Conservation (phyloP, 1,140 invertebrate species). For the Helicoverpa armigera region DNA sequence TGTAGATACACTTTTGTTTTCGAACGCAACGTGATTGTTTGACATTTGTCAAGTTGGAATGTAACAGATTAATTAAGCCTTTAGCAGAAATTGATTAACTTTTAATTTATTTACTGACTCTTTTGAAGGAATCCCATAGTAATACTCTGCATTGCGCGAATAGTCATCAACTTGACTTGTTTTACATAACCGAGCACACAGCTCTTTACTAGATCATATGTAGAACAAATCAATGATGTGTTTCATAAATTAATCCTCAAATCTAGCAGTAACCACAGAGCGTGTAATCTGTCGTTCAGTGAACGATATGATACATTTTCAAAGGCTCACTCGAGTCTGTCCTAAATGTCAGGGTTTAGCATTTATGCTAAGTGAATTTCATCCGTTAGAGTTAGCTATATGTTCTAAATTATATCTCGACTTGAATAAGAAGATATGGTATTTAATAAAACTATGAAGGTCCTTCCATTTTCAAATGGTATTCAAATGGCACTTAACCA, state of each 20-base stretch:
- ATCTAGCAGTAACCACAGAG: not conserved
- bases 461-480: too few relatives aligned
- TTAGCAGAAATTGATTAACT: not conserved
- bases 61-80: not conserved
- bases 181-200: too few relatives aligned
- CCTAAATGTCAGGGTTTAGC: slow-evolving; percentile 15
- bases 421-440: not conserved
- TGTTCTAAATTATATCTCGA: not conserved
- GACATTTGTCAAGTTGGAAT: not conserved
- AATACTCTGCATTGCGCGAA: not conserved
- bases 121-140: too few relatives aligned
- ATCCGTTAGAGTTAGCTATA: not conserved
- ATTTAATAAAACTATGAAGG: not conserved
- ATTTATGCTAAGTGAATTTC: not conserved
- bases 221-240: too few relatives aligned
- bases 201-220: not conserved
- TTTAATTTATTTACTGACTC: too few relatives aligned
- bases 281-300: too few relatives aligned
- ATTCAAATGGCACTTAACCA: too few relatives aligned
- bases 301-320: not conserved
- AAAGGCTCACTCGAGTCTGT: slow-evolving; percentile 10
- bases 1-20: not conserved
- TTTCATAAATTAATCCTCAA: not conserved
- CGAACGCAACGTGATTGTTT: too few relatives aligned
- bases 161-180: too few relatives aligned